Conservation (phyloP, 2,113 vertebrate genomes). For the Holacanthus passer region DNA sequence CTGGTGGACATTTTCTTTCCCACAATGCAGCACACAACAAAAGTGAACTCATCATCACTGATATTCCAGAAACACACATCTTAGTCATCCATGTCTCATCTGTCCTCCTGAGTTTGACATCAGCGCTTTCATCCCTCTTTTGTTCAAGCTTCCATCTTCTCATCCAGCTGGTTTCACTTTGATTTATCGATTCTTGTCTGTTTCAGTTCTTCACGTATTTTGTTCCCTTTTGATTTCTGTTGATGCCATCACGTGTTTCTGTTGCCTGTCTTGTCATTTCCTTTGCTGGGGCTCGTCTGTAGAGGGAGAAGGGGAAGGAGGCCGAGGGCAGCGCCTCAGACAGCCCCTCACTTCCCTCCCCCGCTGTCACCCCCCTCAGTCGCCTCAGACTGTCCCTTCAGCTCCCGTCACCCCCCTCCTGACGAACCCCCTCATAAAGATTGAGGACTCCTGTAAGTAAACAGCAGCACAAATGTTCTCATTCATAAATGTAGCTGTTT, state of each 20-base stretch:
- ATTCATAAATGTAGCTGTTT: too few species aligned
- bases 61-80: too few species aligned
- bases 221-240: conserved; percentile 62
- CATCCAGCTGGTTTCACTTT: background rate
- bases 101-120: background rate
- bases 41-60: background rate
- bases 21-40: background rate
- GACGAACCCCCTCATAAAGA: conserved; percentile 87
- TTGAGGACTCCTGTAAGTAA: conserved; percentile 92
- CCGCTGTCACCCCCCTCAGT: conserved; percentile 84
- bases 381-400: conserved; percentile 85
- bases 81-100: background rate
- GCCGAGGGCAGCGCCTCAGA: conserved; percentile 76
- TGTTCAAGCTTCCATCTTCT: background rate
- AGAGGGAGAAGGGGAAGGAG: conserved; percentile 91
- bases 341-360: conserved; percentile 82
- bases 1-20: too few species aligned
- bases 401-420: conserved; percentile 81
- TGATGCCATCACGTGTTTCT: conserved; percentile 73
- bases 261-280: conserved; percentile 75
- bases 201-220: background rate
- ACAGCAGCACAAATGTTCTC: too few species aligned
- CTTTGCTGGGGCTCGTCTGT: conserved; percentile 77
- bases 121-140: background rate
- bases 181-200: background rate